Percentiles rank a stretch among this genome's conserved stretches.
These are phyloP conservation scores for Heliconius hewitsoni DNA, from an alignment of 1,140 invertebrate species.

Conservation along the genomic window DNA sequence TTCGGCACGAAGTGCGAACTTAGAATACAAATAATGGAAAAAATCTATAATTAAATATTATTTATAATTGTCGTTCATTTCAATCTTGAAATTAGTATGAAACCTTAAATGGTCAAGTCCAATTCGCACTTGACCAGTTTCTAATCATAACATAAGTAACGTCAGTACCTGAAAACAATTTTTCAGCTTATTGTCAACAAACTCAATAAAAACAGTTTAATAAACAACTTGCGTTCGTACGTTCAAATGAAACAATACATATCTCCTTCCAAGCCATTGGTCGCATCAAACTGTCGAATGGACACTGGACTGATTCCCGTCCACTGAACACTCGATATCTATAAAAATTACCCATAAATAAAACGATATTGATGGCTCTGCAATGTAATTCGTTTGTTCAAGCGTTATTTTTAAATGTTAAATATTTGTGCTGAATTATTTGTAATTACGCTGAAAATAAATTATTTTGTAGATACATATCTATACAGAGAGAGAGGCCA, in stretches of 20 bases:
- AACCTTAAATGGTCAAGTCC: too few relatives aligned
- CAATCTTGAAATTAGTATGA: too few relatives aligned
- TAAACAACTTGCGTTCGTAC: slow-evolving; percentile 23
- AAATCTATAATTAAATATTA: too few relatives aligned
- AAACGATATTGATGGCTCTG: slow-evolving; percentile 30
- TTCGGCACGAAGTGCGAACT: too few relatives aligned
- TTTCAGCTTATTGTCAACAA: background rate
- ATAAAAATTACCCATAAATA: slow-evolving; percentile 37
- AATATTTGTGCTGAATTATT: background rate
- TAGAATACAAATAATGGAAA: too few relatives aligned
- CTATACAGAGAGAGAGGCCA: too few relatives aligned
- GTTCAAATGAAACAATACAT: slow-evolving; percentile 58
- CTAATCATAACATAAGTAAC: background rate
- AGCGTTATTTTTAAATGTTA: background rate
- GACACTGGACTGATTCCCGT: slow-evolving; percentile 60
- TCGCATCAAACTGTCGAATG: slow-evolving; percentile 54
- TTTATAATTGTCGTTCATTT: too few relatives aligned
- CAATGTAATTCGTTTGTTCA: slow-evolving; percentile 31
- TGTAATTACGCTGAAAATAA: background rate
- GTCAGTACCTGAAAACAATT: background rate
- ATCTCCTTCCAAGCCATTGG: slow-evolving; percentile 61
- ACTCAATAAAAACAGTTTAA: background rate
- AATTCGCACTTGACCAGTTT: too few relatives aligned
- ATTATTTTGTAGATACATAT: too few relatives aligned
- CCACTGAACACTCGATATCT: slow-evolving; percentile 46